These are phyloP conservation scores for Choristoneura fumiferana DNA, from an alignment of 1,140 invertebrate species.

Conservation along the genomic window DNA sequence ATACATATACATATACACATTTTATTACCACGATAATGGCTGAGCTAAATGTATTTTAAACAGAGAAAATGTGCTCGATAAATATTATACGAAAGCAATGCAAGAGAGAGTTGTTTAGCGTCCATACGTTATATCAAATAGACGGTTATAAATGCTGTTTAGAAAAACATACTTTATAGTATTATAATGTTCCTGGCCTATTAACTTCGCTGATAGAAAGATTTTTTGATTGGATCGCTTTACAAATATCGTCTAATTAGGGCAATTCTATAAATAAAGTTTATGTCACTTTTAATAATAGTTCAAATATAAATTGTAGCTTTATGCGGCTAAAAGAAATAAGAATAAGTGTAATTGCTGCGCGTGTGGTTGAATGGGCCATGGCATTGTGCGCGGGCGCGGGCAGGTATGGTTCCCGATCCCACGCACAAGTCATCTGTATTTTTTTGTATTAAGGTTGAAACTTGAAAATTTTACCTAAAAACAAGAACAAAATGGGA, in stretches of 20 bases:
- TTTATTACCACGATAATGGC: conserved; percentile 44
- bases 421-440: background rate
- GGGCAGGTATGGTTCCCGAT: conserved; percentile 35
- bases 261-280: conserved; percentile 3
- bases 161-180: no score
- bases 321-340: conserved; percentile 3
- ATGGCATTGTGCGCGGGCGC: conserved; percentile 44
- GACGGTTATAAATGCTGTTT: no score
- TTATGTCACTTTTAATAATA: conserved; percentile 10
- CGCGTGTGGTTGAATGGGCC: conserved; percentile 46
- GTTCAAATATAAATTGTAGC: conserved; percentile 8
- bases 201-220: no score
- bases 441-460: background rate
- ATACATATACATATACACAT: conserved; percentile 47
- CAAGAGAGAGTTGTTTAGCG: background rate
- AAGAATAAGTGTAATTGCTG: conserved; percentile 27
- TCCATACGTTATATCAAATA: background rate
- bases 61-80: conserved; percentile 20
- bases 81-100: background rate
- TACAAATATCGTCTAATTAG: background rate
- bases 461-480: background rate
- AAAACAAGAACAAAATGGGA: background rate
- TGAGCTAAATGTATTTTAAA: conserved; percentile 24
- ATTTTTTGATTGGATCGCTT: no score
- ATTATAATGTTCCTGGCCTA: no score